Evolutionary conservation across 2,797 vertebrate genomes (phyloP).

Genomic region (Oceanodroma leucorhoa): DNA sequence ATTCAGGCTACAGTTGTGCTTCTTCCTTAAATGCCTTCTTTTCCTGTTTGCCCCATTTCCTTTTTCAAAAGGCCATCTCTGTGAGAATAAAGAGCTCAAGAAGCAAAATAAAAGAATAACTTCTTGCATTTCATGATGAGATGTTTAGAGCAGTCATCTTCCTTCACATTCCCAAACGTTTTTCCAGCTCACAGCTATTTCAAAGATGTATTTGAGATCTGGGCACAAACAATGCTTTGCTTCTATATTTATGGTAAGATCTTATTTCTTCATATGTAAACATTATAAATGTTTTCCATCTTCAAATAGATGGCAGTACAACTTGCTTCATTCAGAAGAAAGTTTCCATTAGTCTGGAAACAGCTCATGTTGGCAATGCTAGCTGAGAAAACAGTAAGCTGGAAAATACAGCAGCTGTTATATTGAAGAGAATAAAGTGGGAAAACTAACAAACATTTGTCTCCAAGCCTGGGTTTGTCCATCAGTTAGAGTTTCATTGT

Average conservation of each 20-base stretch:
- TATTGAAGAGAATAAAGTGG: not conserved
- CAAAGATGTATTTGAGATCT: not conserved
- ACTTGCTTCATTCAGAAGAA: constrained; percentile 5
- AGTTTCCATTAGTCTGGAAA: constrained; percentile 34
- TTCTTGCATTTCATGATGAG: not conserved
- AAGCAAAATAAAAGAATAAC: not conserved
- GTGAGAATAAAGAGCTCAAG: not conserved
- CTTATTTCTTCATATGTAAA: not conserved
- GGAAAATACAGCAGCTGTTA: constrained; percentile 24
- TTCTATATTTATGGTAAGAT: constrained; percentile 2
- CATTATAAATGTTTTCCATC: constrained; percentile 12
- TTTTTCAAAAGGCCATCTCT: not conserved
- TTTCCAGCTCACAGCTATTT: not conserved
- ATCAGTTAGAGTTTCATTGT: constrained; percentile 60
- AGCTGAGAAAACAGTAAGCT: not conserved
- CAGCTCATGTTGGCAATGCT: not conserved
- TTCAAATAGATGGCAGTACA: not conserved
- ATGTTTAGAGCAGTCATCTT: not conserved
- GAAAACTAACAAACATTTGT: not conserved
- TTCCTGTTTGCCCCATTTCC: not conserved
- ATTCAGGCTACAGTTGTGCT: not conserved
- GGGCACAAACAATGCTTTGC: not conserved
- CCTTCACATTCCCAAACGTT: not conserved
- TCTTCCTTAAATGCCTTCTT: not conserved
- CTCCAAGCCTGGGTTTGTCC: not conserved